Percentiles rank a stretch among this genome's conserved stretches.
These are phyloP conservation scores for Oreotragus oreotragus DNA, from an alignment of 2,113 vertebrate species.

Conservation along the genomic window DNA sequence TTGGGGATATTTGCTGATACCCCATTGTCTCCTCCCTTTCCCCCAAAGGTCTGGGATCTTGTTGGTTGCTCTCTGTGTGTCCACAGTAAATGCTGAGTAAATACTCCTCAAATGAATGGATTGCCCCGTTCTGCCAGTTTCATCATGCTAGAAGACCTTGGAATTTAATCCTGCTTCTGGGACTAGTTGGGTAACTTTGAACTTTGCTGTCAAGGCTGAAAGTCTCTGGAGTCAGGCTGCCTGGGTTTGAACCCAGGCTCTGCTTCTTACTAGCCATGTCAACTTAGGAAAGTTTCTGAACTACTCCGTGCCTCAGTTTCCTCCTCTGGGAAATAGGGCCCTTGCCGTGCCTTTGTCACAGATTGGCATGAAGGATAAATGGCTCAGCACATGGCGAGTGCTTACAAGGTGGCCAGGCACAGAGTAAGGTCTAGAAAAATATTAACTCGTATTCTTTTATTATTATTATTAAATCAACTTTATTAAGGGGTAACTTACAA, in stretches of 20 bases:
- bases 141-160: not conserved
- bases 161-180: not conserved
- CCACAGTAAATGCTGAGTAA: not conserved
- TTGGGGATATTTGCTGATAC: not conserved
- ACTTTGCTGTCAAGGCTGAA: not conserved
- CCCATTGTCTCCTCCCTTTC: not conserved
- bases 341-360: not conserved
- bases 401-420: not conserved
- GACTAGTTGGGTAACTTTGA: not conserved
- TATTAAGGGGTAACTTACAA: not conserved
- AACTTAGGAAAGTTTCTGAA: not conserved
- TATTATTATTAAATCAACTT: not conserved
- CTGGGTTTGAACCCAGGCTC: not conserved
- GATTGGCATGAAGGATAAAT: not conserved
- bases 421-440: not conserved
- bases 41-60: not conserved
- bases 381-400: not conserved
- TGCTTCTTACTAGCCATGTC: not conserved
- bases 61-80: not conserved
- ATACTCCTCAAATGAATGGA: not conserved
- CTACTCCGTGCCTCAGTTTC: not conserved
- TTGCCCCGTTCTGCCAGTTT: not conserved
- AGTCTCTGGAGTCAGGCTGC: not conserved
- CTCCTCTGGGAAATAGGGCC: not conserved
- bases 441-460: not conserved